Conservation (phyloP, 2,113 vertebrate species). For the Eulemur macaco region DNA sequence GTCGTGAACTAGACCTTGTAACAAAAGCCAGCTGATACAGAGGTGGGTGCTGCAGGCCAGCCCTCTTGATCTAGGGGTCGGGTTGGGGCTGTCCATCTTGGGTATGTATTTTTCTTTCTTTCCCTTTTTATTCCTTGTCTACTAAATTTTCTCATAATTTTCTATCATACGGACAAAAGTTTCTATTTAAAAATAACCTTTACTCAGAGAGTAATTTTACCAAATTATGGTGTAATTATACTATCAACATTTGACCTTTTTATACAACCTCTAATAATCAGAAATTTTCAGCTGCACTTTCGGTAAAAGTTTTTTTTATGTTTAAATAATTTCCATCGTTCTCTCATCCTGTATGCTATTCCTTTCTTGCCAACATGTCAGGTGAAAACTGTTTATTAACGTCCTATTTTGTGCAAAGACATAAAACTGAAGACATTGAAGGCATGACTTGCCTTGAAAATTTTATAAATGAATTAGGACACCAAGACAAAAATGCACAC, state of each 20-base stretch:
- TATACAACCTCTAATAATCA: not conserved
- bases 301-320: not conserved
- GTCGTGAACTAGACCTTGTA: not conserved
- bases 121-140: not conserved
- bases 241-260: slow-evolving; percentile 46
- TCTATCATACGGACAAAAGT: slow-evolving; percentile 4
- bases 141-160: slow-evolving; percentile 38
- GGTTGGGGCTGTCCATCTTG: not conserved
- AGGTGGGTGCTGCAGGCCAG: not conserved
- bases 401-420: not conserved
- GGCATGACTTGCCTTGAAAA: not conserved
- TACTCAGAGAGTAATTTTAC: slow-evolving; percentile 44
- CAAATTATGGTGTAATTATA: slow-evolving; percentile 45
- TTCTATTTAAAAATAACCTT: slow-evolving; percentile 61
- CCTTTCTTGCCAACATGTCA: not conserved
- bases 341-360: not conserved
- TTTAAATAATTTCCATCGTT: not conserved
- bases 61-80: not conserved
- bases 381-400: not conserved
- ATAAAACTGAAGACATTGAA: not conserved
- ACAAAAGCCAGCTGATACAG: not conserved
- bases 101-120: not conserved
- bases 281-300: slow-evolving; percentile 25
- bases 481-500: not conserved
- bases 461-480: not conserved